phyloP scores from a whole-genome alignment of 2,888 invertebrate genomes.

The Iselma pallidipennis region DNA sequence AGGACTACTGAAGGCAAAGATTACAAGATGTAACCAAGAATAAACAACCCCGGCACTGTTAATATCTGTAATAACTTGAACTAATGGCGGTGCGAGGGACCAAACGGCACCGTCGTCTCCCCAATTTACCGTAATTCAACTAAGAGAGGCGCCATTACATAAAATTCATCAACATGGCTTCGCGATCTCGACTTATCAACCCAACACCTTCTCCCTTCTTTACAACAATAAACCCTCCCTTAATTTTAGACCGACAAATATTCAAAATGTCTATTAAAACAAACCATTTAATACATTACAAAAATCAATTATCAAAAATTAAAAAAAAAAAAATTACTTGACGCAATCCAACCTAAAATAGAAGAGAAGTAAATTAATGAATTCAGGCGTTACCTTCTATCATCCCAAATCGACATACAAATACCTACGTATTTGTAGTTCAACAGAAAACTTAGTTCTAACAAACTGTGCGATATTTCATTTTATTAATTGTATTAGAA shows the following conservation, averaged over 20 bases:
- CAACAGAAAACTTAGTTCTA: not conserved
- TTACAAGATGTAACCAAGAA: conserved; percentile 46
- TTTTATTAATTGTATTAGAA: conserved; percentile 47
- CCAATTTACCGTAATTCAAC: conserved; percentile 45
- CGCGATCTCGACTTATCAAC: conserved; percentile 28
- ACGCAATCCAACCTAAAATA: too few relatives aligned
- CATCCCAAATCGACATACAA: not conserved
- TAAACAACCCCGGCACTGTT: conserved; percentile 44
- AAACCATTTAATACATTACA: not conserved
- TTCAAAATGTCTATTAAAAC: not conserved
- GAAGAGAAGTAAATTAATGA: not conserved
- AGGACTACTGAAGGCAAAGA: conserved; percentile 38
- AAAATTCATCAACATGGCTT: conserved; percentile 45
- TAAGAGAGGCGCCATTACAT: conserved; percentile 44
- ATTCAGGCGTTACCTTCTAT: not conserved
- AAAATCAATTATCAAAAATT: not conserved
- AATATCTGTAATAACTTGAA: conserved; percentile 46
- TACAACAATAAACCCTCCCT: not conserved
- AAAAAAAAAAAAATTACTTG: too few relatives aligned
- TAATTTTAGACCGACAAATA: not conserved
- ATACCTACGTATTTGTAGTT: not conserved
- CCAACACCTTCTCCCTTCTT: not conserved
- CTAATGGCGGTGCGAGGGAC: conserved; percentile 42
- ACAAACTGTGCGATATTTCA: conserved; percentile 40
- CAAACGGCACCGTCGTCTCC: conserved; percentile 37